These are phyloP conservation scores for Nycticryphes semicollaris DNA, from an alignment of 2,113 vertebrate species.

Conservation along the genomic window DNA sequence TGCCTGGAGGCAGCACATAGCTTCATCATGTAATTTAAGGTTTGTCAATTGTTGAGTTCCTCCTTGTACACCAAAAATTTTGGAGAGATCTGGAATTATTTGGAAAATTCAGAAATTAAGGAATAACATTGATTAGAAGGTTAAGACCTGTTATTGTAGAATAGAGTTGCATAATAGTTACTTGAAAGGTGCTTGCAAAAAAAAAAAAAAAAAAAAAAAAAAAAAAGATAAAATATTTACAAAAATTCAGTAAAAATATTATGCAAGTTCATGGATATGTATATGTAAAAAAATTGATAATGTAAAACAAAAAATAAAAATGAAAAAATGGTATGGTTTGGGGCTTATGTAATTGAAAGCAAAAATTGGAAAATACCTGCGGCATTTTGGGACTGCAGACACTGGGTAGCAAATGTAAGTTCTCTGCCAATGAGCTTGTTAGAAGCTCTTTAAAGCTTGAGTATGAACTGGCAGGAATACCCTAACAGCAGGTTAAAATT, in stretches of 20 bases:
- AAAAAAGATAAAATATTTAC: neutral
- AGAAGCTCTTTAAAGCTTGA: neutral
- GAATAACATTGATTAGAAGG: neutral
- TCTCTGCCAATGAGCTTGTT: neutral
- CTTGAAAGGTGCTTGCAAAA: neutral
- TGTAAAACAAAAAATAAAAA: neutral
- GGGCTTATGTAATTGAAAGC: neutral
- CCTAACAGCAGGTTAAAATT: neutral
- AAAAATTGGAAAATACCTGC: neutral
- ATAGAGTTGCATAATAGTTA: neutral
- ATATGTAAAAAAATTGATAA: neutral
- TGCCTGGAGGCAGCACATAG: neutral
- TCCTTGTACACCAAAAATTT: neutral
- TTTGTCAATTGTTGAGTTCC: neutral
- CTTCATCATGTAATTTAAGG: neutral
- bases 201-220: neutral
- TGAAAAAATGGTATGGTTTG: neutral
- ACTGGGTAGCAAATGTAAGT: neutral
- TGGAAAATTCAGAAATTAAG: neutral
- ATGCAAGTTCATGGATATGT: neutral
- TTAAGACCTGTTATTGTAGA: neutral
- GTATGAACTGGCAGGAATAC: neutral
- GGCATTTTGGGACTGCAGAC: neutral
- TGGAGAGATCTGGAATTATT: neutral
- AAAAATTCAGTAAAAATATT: neutral